These are phyloP conservation scores for Clarias pachynema DNA, from an alignment of 2,797 vertebrate genomes.

Conservation along the genomic window DNA sequence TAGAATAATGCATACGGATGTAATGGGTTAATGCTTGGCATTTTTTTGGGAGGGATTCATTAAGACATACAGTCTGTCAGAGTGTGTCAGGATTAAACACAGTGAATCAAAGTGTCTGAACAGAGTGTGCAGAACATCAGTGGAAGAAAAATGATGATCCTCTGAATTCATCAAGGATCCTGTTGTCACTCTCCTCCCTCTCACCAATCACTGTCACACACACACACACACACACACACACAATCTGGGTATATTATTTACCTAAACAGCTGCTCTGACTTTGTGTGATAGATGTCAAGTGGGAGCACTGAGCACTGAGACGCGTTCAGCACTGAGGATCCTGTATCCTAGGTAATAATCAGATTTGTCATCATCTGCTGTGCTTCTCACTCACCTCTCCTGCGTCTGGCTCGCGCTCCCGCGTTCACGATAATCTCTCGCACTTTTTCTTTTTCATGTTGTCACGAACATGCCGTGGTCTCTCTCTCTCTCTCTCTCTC, in stretches of 20 bases:
- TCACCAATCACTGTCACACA: constrained; percentile 64
- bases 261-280: constrained; percentile 41
- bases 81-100: neutral
- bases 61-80: no score
- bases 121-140: neutral
- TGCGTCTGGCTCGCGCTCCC: constrained; percentile 68
- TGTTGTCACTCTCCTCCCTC: constrained; percentile 45
- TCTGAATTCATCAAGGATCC: constrained; percentile 50
- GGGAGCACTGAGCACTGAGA: neutral
- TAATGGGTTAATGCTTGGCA: neutral
- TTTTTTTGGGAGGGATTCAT: neutral
- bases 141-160: constrained; percentile 58
- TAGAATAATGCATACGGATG: neutral
- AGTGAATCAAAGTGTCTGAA: neutral
- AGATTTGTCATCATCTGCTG: neutral
- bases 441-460: constrained; percentile 84
- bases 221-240: constrained; percentile 70
- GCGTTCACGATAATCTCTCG: constrained; percentile 70
- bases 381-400: constrained; percentile 66
- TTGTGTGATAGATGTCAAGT: constrained; percentile 40
- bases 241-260: constrained; percentile 22
- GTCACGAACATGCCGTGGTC: constrained; percentile 73
- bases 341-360: neutral
- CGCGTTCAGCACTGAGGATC: neutral
- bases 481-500: no score